Evolutionary conservation across 92 coral and sea anemone species (phyloP), one percentile per base, ranked within the genome.

Genomic region (Palythoa grandiflora): DNA sequence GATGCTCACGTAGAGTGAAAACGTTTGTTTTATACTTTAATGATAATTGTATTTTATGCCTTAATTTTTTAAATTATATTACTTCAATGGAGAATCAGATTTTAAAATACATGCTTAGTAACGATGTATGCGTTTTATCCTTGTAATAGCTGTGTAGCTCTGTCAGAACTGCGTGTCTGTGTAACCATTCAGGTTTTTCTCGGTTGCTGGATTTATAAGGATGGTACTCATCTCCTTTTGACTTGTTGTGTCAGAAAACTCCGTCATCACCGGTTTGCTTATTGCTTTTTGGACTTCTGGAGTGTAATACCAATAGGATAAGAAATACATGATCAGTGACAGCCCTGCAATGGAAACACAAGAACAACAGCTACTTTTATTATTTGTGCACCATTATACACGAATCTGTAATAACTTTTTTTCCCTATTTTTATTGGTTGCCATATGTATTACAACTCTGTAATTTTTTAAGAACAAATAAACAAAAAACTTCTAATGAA

Each of bases 231-330:
- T 77, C 9, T 77, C 83, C 47, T 77, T 77, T 35, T 77, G 83
- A 21, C 83, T 77, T 38, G 68, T 73, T 16, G 78, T 77, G 39
- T 77, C 83, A 13, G 83, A 77, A 77, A 77, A 77, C 14, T 77
- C 83, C 10, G 65, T 77, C 83, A 77, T 77, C 61, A 77, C 83
- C 39, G 83, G 83, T 17, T 77, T 77, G 83, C 83, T 77, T 15
- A 54, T 14, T 8, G 83, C 39, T 68, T 77, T 77, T 52, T 77
- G 3, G 66, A 77, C 75, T 38, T 81, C 86, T 3, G 86, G 86
- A 1, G 38, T 13, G 75, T 81, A 81, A 44, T 9, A 63, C 86
- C 86, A 81, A 37, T 81, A 81, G n/a, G 86, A 81, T 1, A 81
- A 16, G 75, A 63, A 63, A 35, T 81, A 81, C 73, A 81, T 63